These are phyloP conservation scores for Ichneumoninae sp. DNA, from an alignment of 2,888 invertebrate species.

Conservation along the genomic window DNA sequence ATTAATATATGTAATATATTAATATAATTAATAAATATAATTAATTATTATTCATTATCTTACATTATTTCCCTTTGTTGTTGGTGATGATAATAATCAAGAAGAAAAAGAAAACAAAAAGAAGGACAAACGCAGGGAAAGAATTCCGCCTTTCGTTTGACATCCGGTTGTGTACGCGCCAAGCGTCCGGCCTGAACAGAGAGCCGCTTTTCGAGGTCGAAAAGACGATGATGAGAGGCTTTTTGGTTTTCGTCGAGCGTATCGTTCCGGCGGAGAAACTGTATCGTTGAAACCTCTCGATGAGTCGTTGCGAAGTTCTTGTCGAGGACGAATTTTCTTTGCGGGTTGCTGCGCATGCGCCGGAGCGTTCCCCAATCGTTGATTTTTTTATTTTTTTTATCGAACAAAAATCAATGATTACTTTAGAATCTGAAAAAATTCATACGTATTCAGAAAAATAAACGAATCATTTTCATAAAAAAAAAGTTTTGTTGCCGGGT, in stretches of 20 bases:
- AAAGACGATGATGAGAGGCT: neutral
- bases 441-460: no score
- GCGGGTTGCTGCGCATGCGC: neutral
- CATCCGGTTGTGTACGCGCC: neutral
- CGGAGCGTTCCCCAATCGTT: neutral
- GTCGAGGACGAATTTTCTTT: neutral
- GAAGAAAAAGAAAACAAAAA: neutral
- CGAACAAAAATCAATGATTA: no score
- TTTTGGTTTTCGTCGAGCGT: conserved; percentile 2
- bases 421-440: no score
- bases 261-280: neutral
- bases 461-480: no score
- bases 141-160: conserved; percentile 6
- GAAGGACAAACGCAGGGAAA: neutral
- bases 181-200: neutral
- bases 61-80: neutral
- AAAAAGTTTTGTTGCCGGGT: no score
- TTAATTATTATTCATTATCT: no score
- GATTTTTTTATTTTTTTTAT: no score
- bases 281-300: neutral
- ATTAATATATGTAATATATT: no score
- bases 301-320: neutral
- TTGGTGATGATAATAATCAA: neutral
- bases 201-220: conserved; percentile 19
- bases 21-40: no score